phyloP scores from a whole-genome alignment of 2,888 invertebrate species.

The Chironomus riparius region DNA sequence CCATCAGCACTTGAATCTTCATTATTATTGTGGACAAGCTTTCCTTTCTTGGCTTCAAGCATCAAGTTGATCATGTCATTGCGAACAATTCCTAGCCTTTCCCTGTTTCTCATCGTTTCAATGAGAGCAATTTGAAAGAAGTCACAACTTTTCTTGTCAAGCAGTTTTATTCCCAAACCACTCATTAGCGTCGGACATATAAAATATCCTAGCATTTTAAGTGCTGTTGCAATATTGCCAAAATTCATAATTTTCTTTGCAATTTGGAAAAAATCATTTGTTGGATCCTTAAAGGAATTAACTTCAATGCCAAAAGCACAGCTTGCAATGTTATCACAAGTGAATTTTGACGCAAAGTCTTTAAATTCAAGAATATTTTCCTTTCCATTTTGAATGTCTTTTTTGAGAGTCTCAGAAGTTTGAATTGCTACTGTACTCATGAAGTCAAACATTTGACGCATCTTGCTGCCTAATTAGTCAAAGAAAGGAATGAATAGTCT shows the following conservation, averaged over 20 bases:
- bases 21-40: constrained; percentile 25
- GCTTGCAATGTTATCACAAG: constrained; percentile 44
- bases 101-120: constrained; percentile 41
- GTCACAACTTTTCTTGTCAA: constrained; percentile 31
- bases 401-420: neutral
- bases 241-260: constrained; percentile 42
- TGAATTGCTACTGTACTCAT: constrained; percentile 10
- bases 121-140: constrained; percentile 42
- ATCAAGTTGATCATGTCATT: constrained; percentile 49
- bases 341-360: constrained; percentile 37
- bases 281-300: constrained; percentile 45
- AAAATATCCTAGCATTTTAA: neutral
- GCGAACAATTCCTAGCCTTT: constrained; percentile 39
- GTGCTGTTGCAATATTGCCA: too few species aligned
- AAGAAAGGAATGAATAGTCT: too few species aligned
- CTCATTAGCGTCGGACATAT: constrained; percentile 17
- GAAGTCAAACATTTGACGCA: constrained; percentile 33
- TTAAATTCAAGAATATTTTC: constrained; percentile 36
- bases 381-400: neutral
- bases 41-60: constrained; percentile 46
- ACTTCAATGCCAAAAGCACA: constrained; percentile 42
- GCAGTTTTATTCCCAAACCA: constrained; percentile 31
- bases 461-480: constrained; percentile 33
- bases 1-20: constrained; percentile 30
- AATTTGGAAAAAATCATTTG: constrained; percentile 48